These are phyloP conservation scores for Thalassaphorura encarpata DNA, from an alignment of 1,140 invertebrate genomes.

Conservation along the genomic window DNA sequence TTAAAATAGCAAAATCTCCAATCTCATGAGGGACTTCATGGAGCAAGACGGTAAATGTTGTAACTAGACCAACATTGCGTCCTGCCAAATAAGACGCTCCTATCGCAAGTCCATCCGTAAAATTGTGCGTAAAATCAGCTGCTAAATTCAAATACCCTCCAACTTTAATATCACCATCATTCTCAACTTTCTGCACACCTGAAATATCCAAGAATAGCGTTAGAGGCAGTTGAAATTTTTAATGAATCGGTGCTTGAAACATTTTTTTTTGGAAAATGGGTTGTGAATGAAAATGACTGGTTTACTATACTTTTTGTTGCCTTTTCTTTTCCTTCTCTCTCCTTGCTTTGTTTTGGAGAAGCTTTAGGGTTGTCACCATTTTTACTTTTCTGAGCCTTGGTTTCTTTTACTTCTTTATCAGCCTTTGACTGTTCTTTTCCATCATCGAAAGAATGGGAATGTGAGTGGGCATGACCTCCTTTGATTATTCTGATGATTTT, in stretches of 20 bases:
- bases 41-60: slow-evolving; percentile 84
- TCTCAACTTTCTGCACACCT: no score
- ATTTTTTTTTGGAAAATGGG: no score
- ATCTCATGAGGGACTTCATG: slow-evolving; percentile 98
- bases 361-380: slow-evolving; percentile 36
- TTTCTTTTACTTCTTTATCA: slow-evolving; percentile 39
- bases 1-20: slow-evolving; percentile 93
- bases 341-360: neutral
- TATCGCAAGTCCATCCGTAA: slow-evolving; percentile 93
- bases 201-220: no score
- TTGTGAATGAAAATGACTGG: neutral
- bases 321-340: neutral
- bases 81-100: slow-evolving; percentile 93
- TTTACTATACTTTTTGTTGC: neutral
- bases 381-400: slow-evolving; percentile 30
- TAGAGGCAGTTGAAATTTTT: no score
- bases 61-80: slow-evolving; percentile 66
- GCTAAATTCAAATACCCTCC: slow-evolving; percentile 87
- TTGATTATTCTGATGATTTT: slow-evolving; percentile 85
- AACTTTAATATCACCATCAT: slow-evolving; percentile 63
- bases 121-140: slow-evolving; percentile 93
- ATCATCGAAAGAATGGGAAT: slow-evolving; percentile 38
- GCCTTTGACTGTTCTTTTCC: slow-evolving; percentile 37
- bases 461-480: slow-evolving; percentile 60
- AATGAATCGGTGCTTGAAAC: no score